Evolutionary conservation across 53 echinoderm and acorn worm genomes (phyloP), one percentile per base, ranked within the genome.

Genomic region (Crossaster papposus): DNA sequence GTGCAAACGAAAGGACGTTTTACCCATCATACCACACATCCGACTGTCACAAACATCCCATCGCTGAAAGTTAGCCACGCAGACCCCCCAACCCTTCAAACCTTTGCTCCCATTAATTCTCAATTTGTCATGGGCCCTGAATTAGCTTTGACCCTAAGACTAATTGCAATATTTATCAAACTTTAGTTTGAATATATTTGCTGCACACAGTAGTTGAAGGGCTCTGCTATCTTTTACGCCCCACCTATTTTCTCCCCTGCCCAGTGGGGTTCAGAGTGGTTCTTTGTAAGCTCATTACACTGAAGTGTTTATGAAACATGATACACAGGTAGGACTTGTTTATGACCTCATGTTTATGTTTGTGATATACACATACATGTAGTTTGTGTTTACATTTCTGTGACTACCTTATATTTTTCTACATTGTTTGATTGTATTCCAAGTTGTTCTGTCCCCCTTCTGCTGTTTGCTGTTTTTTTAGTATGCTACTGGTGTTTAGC

Each of bases 71-170:
- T 9, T 12, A 28, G 68, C 28, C 24, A 12, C 28, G 28, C 68
- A 4, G n/a, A 12, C 28, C 68, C n/a, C 52, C 51, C 78, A 15
- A 5, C 26, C n/a, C n/a, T 51, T 51, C 52, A 14, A n/a, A 78
- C 78, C 78, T 78, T 44, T 51, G 78, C 50, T 78, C 50, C 34
- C 78, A 78, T 78, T 78, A 78, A 78, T 78, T 78, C 50, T 78
- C 50, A 44, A 78, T 78, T 78, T 78, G 78, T 78, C 78, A 78
- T 15, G 51, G 52, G 12, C 52, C 78, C 52, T 44, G 50, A n/a
- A 51, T 51, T 32, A 24, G 12, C n/a, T 24, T 3, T 51, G 78
- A 78, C 78, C 78, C 78, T 78, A 26, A 24, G 51, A 78, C 78
- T 78, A 78, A 78, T 78, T 78, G n/a, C 10, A 29, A 51, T 78